These are phyloP conservation scores for Phylloscopus trochiloides DNA, from an alignment of 2,113 vertebrate species.

Conservation along the genomic window DNA sequence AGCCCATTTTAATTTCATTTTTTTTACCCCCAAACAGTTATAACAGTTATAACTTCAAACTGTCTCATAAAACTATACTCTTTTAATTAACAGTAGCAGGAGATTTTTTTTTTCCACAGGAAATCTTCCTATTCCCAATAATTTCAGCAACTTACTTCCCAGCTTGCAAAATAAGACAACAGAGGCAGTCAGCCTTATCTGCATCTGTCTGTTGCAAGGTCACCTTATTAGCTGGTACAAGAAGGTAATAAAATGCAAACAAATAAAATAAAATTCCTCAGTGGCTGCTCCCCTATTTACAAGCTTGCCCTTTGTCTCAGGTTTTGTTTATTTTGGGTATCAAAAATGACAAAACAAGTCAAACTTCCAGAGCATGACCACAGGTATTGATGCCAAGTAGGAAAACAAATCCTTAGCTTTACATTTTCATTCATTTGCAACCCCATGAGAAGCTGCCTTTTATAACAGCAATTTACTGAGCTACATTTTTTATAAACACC, in stretches of 20 bases:
- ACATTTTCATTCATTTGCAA: background rate
- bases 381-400: background rate
- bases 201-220: background rate
- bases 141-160: background rate
- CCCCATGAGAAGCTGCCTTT: background rate
- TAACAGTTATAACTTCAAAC: background rate
- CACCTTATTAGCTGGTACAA: background rate
- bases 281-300: slow-evolving; percentile 21
- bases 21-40: background rate
- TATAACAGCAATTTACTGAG: background rate
- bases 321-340: slow-evolving; percentile 2
- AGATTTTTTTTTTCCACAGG: background rate
- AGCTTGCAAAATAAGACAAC: slow-evolving; percentile 23
- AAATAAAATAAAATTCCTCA: background rate
- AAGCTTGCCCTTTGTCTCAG: background rate
- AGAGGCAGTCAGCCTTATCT: background rate
- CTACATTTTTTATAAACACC: background rate
- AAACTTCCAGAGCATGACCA: background rate
- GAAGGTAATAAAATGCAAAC: background rate
- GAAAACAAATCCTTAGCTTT: background rate
- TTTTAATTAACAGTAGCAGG: background rate
- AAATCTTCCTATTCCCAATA: background rate
- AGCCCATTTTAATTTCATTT: background rate
- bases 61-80: background rate
- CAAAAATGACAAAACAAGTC: background rate